Conservation (phyloP, 2,113 vertebrate species). For the Rhineura floridana region DNA sequence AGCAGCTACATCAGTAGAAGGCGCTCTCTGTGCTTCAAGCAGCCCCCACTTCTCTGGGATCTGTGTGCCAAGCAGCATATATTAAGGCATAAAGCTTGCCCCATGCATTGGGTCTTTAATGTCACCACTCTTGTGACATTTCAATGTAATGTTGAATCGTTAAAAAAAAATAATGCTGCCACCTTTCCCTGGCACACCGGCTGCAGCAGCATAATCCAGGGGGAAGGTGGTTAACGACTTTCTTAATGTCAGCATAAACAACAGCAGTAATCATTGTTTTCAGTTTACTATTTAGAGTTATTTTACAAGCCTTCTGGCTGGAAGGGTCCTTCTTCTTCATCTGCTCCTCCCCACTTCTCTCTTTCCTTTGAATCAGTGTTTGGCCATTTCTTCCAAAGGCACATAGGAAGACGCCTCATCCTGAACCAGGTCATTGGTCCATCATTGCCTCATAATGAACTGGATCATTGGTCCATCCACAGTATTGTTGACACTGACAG, state of each 20-base stretch:
- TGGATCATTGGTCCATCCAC: too few relatives aligned
- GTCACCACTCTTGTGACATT: slow-evolving; percentile 34
- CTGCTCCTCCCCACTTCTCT: not conserved
- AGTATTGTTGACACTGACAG: too few relatives aligned
- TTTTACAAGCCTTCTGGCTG: slow-evolving; percentile 17
- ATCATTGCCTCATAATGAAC: too few relatives aligned
- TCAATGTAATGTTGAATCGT: slow-evolving; percentile 35
- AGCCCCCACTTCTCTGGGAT: not conserved
- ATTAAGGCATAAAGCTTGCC: slow-evolving; percentile 58
- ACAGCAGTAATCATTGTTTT: slow-evolving; percentile 33
- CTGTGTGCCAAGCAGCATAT: slow-evolving; percentile 6
- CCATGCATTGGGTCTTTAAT: slow-evolving; percentile 17
- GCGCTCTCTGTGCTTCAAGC: not conserved
- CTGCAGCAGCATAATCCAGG: slow-evolving; percentile 29
- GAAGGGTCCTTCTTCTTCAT: not conserved
- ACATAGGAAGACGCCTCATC: too few relatives aligned
- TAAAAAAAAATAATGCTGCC: slow-evolving; percentile 26
- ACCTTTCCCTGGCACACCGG: slow-evolving; percentile 23
- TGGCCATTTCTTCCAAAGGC: not conserved
- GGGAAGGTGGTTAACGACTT: slow-evolving; percentile 37
- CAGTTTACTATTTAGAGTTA: slow-evolving; percentile 34
- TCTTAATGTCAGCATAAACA: slow-evolving; percentile 47
- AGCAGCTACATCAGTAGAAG: too few relatives aligned
- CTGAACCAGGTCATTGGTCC: too few relatives aligned
- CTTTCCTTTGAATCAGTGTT: not conserved